Conservation (phyloP, 2,888 invertebrate genomes). For the Lucinisca nassula region DNA sequence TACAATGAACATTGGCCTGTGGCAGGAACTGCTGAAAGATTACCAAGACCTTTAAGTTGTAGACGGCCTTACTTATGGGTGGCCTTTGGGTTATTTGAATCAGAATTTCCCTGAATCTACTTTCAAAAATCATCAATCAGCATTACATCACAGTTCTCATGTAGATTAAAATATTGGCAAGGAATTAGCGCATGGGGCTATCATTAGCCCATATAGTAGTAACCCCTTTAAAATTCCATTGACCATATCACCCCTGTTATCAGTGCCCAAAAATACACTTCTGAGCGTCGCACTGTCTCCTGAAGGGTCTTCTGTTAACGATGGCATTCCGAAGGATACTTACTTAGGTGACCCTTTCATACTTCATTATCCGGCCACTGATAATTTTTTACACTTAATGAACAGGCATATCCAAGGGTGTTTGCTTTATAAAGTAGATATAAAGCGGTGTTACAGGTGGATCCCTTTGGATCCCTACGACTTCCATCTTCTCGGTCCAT, state of each 20-base stretch:
- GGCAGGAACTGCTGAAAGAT: neutral
- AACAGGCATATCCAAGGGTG: neutral
- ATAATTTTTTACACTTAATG: neutral
- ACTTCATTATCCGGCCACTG: neutral
- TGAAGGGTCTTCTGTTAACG: neutral
- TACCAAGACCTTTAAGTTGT: neutral
- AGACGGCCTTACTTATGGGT: neutral
- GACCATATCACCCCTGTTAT: neutral
- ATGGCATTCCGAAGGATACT: neutral
- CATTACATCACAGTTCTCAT: neutral
- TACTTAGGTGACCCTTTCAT: neutral
- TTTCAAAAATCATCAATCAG: neutral
- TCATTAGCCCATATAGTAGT: neutral
- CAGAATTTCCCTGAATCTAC: neutral
- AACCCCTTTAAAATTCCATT: neutral
- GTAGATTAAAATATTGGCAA: neutral
- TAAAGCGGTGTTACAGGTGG: neutral
- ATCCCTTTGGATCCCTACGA: conserved; percentile 10
- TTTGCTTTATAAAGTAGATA: neutral
- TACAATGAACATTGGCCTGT: neutral
- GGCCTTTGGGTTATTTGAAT: neutral
- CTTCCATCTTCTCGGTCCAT: neutral
- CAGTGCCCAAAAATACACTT: neutral
- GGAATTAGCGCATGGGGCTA: neutral
- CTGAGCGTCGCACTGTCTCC: neutral